A percentile compares a stretch with the other conserved stretches of the same genome.
phyloP scores from a whole-genome alignment of 2,888 invertebrate genomes.

The Sphaeridia pumilis region DNA sequence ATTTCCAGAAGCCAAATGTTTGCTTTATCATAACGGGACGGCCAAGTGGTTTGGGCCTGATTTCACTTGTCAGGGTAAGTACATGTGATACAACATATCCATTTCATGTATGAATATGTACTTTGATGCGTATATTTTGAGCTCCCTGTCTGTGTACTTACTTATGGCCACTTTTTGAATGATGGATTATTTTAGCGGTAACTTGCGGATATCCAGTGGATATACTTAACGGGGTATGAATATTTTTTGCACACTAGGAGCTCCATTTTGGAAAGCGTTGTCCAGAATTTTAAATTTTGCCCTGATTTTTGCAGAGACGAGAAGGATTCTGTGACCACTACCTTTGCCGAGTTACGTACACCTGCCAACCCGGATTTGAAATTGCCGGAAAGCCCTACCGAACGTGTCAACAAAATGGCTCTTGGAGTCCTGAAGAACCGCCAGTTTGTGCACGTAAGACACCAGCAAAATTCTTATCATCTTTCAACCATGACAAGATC shows the following conservation, averaged over 20 bases:
- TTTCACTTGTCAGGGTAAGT: conserved; percentile 85
- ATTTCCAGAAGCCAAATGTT: conserved; percentile 81
- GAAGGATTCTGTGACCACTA: conserved; percentile 89
- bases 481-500: neutral
- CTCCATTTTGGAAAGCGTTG: too few relatives aligned
- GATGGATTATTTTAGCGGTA: too few relatives aligned
- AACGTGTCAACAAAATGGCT: conserved; percentile 80
- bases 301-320: conserved; percentile 44
- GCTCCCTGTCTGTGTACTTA: neutral
- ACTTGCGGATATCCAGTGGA: too few relatives aligned
- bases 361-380: conserved; percentile 87
- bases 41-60: conserved; percentile 97
- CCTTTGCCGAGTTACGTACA: conserved; percentile 79
- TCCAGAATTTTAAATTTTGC: too few relatives aligned
- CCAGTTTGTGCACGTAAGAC: conserved; percentile 88
- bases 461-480: conserved; percentile 14
- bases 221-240: too few relatives aligned
- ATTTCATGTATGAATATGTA: too few relatives aligned
- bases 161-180: too few relatives aligned
- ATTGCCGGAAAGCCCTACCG: conserved; percentile 75
- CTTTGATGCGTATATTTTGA: neutral
- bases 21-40: conserved; percentile 59
- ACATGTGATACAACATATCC: neutral
- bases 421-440: conserved; percentile 79
- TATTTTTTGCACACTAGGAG: too few relatives aligned